These are phyloP conservation scores for Chromoteleia sp. DNA, from an alignment of 2,888 invertebrate species.

Conservation along the genomic window DNA sequence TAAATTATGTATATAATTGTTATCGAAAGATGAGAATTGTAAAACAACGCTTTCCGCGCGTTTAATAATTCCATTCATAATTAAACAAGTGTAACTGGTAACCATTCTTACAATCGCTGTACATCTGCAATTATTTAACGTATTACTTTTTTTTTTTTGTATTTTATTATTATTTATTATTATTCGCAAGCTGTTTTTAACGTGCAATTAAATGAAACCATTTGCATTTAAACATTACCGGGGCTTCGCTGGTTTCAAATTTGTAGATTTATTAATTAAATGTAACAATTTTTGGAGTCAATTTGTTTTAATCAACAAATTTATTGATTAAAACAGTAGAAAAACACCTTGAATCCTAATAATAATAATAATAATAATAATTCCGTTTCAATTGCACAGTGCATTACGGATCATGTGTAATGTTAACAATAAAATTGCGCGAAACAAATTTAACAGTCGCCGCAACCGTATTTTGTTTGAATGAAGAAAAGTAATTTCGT, in stretches of 20 bases:
- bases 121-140: constrained; percentile 43
- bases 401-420: not conserved
- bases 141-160: constrained; percentile 37
- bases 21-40: constrained; percentile 38
- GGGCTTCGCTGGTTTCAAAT: constrained; percentile 53
- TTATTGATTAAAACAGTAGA: constrained; percentile 25
- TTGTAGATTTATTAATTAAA: constrained; percentile 53
- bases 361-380: too few relatives aligned
- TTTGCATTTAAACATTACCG: constrained; percentile 36
- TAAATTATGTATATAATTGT: constrained; percentile 36
- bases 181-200: constrained; percentile 11
- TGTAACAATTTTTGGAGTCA: constrained; percentile 24
- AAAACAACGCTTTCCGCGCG: constrained; percentile 44
- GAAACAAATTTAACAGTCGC: not conserved
- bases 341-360: constrained; percentile 28
- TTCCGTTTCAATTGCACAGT: constrained; percentile 6
- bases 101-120: constrained; percentile 27
- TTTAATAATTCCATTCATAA: constrained; percentile 40
- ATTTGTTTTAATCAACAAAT: constrained; percentile 13
- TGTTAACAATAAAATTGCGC: constrained; percentile 10
- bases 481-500: constrained; percentile 39
- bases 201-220: constrained; percentile 58
- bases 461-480: not conserved
- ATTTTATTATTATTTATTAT: constrained; percentile 22
- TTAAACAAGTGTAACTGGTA: constrained; percentile 21